These are phyloP conservation scores for Tachypleus tridentatus DNA, from an alignment of 1,140 invertebrate species.

Conservation along the genomic window DNA sequence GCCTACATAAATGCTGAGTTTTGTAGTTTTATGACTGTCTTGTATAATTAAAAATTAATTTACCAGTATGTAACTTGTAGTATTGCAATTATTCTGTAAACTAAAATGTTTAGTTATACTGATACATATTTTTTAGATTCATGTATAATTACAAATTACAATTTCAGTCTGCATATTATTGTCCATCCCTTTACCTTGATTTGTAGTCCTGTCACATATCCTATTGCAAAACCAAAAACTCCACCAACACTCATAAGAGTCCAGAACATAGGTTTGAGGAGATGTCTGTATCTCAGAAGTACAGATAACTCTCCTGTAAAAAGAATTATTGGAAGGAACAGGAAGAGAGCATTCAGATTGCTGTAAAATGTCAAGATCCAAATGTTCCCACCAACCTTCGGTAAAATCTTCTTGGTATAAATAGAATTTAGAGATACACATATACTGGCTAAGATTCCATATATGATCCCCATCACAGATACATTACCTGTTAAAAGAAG, in stretches of 20 bases:
- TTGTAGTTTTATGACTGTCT: no score
- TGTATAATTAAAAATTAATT: no score
- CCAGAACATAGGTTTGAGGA: slow-evolving; percentile 60
- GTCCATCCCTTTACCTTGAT: slow-evolving; percentile 57
- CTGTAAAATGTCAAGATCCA: slow-evolving; percentile 80
- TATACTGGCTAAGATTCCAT: slow-evolving; percentile 82
- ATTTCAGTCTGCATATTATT: no score
- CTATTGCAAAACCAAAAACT: slow-evolving; percentile 92
- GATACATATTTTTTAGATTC: no score
- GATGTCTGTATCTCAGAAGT: slow-evolving; percentile 56
- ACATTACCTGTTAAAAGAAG: slow-evolving; percentile 30
- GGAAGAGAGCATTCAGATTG: slow-evolving; percentile 80
- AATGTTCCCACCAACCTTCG: slow-evolving; percentile 65
- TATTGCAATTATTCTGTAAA: no score
- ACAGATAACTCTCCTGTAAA: slow-evolving; percentile 62
- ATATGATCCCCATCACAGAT: slow-evolving; percentile 76
- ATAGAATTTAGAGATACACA: slow-evolving; percentile 92
- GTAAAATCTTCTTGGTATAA: slow-evolving; percentile 81
- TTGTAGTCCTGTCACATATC: slow-evolving; percentile 90
- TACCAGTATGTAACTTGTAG: no score
- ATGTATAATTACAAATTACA: no score
- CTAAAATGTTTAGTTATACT: no score
- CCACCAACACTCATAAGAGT: slow-evolving; percentile 73
- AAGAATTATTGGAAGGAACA: slow-evolving; percentile 86
- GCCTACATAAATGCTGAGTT: no score